These are phyloP conservation scores for Semotilus atromaculatus DNA, from an alignment of 2,797 vertebrate genomes.

Conservation along the genomic window DNA sequence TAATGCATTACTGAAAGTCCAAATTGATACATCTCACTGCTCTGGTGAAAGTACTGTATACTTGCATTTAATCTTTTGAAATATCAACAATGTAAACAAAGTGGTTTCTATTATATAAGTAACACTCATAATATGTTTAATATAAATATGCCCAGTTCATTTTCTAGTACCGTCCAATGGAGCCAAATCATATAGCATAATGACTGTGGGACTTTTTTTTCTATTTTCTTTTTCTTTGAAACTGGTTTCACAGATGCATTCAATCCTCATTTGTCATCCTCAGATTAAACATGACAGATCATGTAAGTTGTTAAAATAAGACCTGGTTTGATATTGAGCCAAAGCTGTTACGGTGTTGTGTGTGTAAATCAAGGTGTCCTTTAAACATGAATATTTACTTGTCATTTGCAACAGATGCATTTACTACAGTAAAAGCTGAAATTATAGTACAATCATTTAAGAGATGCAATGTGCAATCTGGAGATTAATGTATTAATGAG, in stretches of 20 bases:
- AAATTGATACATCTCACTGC: background rate
- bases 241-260: background rate
- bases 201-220: background rate
- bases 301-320: background rate
- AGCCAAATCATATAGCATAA: background rate
- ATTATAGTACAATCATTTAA: background rate
- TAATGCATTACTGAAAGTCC: background rate
- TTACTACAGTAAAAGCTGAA: background rate
- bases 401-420: background rate
- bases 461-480: background rate
- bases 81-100: background rate
- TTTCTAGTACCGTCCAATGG: background rate
- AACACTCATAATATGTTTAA: background rate
- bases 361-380: background rate
- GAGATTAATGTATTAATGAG: background rate
- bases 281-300: constrained; percentile 2
- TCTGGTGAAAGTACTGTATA: background rate
- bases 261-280: background rate
- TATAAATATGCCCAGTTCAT: background rate
- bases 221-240: background rate
- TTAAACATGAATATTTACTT: background rate
- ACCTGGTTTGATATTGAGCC: background rate
- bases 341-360: background rate
- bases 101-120: background rate
- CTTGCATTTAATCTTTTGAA: background rate